A percentile compares a stretch with the other conserved stretches of the same genome.
These are phyloP conservation scores for Melitaea cinxia DNA, from an alignment of 1,140 invertebrate genomes.

Conservation along the genomic window DNA sequence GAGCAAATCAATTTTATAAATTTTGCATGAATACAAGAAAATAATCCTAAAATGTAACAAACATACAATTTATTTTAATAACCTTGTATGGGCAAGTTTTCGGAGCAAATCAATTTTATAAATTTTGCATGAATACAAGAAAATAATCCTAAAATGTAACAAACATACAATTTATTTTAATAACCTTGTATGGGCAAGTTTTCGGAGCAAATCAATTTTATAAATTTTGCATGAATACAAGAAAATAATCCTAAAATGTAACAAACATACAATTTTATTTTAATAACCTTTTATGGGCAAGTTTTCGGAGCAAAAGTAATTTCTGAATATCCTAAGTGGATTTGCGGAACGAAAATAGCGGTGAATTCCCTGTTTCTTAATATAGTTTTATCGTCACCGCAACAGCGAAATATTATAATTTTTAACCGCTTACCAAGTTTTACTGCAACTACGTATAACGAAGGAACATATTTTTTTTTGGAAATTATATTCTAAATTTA, in stretches of 20 bases:
- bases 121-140: neutral
- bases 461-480: no score
- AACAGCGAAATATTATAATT: neutral
- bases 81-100: no score
- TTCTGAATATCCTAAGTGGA: neutral
- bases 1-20: no score
- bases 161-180: neutral
- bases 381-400: neutral
- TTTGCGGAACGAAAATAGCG: constrained; percentile 3
- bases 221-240: neutral
- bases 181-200: no score
- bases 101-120: no score
- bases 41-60: neutral
- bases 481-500: no score
- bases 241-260: neutral
- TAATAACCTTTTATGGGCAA: neutral
- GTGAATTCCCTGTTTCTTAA: neutral
- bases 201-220: no score
- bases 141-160: neutral
- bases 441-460: neutral
- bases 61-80: neutral
- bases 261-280: neutral
- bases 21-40: no score
- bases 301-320: constrained; percentile 3
- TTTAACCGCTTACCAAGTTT: neutral